Evolutionary conservation across 1,140 invertebrate genomes (phyloP), one percentile per base, ranked within the genome.

Genomic region (Drosophila nebulosa): DNA sequence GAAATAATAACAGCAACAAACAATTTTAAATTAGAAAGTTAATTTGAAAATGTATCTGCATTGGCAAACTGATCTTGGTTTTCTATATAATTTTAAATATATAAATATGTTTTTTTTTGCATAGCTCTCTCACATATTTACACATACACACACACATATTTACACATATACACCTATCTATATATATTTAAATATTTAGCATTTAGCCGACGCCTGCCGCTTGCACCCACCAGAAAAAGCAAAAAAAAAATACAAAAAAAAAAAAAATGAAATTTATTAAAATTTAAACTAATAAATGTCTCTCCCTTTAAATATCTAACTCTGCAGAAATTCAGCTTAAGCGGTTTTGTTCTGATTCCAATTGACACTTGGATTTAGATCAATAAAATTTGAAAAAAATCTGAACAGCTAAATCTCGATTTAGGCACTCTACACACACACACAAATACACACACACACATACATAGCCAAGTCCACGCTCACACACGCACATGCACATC

Each of bases 61-160:
- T 85, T 85, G 80, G 73, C 68, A 79, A 74, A 80, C 26, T 69
- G 58, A 46, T 46, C 39, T 46, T 46, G 39, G 39, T 46, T 46
- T 46, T 3, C 39, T 46, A 46, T 46, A 46, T 46, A 42, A 9
- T 18, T 42, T 21, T 32, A 24, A 24, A n/a, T 36, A 6, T 42
- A 42, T 18, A 42, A n/a, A 14, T 21, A 10, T 46, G 18, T 62
- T 72, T 86, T 58, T 72, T 77, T 86, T 86, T 77, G 80, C 80
- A 86, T 85, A 84, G 80, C 85, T 51, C 65, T 66, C 72, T 79
- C 57, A 69, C 42, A 22, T 35, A 69, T 55, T 69, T 56, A 59
- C 52, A 65, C 26, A 64, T 42, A 64, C 30, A 51, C 18, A 36
- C 39, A 36, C 18, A 63, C 32, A 26, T 14, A 52, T 14, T 61